Conservation (phyloP, 2,797 vertebrate genomes). For the Muraenolepis orangiensis region DNA sequence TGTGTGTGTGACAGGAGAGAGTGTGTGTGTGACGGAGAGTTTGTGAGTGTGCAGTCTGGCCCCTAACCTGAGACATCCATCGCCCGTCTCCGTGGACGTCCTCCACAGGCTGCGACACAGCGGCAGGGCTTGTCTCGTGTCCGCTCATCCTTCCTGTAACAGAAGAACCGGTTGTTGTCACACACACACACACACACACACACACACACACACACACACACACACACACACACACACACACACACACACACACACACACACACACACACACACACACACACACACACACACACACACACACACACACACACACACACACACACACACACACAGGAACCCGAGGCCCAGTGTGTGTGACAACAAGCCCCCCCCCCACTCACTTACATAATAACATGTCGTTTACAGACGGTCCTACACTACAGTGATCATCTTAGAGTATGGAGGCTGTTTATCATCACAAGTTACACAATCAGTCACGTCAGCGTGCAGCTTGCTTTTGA, state of each 20-base stretch:
- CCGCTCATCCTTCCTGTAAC: conserved; percentile 86
- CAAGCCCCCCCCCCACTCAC: too few relatives aligned
- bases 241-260: too few relatives aligned
- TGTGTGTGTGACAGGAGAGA: too few relatives aligned
- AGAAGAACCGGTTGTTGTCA: neutral
- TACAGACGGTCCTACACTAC: neutral
- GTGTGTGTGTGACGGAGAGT: too few relatives aligned
- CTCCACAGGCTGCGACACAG: conserved; percentile 79
- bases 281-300: too few relatives aligned
- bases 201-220: too few relatives aligned
- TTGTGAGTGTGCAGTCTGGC: neutral
- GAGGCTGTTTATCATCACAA: neutral
- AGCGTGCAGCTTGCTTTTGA: neutral
- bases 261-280: too few relatives aligned
- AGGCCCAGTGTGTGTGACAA: too few relatives aligned
- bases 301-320: too few relatives aligned
- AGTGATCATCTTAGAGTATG: neutral
- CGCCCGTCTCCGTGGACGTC: conserved; percentile 89
- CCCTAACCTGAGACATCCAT: conserved; percentile 92
- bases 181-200: too few relatives aligned
- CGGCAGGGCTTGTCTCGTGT: conserved; percentile 85
- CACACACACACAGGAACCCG: too few relatives aligned
- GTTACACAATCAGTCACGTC: neutral
- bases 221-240: too few relatives aligned
- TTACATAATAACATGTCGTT: neutral